Conservation (phyloP, 2,797 vertebrate genomes). For the Typhlichthys subterraneus region DNA sequence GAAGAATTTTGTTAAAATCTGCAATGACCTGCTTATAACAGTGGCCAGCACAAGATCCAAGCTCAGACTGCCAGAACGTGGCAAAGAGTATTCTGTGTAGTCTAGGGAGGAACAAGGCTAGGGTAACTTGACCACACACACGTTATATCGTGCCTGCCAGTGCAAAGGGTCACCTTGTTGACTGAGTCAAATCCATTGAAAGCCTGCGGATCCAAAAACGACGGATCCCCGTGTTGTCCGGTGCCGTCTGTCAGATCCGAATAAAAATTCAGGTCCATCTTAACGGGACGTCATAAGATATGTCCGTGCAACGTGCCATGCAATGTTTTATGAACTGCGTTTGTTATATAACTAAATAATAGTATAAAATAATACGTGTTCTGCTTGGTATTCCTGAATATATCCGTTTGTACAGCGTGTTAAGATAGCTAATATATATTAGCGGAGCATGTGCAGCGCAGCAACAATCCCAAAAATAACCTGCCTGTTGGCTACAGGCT, state of each 20-base stretch:
- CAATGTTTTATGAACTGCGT: not conserved
- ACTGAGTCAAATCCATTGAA: slow-evolving; percentile 81
- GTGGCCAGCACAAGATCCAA: too few relatives aligned
- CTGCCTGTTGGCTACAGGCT: slow-evolving; percentile 21
- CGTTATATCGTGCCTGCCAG: not conserved
- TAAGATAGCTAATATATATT: slow-evolving; percentile 5
- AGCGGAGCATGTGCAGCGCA: slow-evolving; percentile 33
- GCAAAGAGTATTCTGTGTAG: too few relatives aligned
- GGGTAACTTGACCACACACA: too few relatives aligned
- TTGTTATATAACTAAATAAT: too few relatives aligned
- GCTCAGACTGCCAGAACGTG: too few relatives aligned
- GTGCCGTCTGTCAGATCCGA: slow-evolving; percentile 79
- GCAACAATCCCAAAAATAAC: slow-evolving; percentile 50
- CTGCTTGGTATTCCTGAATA: not conserved
- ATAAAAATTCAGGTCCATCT: slow-evolving; percentile 85
- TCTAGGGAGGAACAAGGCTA: too few relatives aligned
- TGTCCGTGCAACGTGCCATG: slow-evolving; percentile 8
- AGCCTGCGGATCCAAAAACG: slow-evolving; percentile 78
- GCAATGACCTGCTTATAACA: too few relatives aligned
- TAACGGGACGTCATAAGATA: slow-evolving; percentile 46
- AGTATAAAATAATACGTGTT: not conserved
- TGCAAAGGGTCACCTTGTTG: slow-evolving; percentile 73
- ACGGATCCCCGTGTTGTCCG: slow-evolving; percentile 73
- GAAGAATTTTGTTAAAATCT: too few relatives aligned
- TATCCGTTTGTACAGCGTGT: slow-evolving; percentile 15